Evolutionary conservation across 2,888 invertebrate genomes (phyloP), one percentile per base, ranked within the genome.

Genomic region (Vanessa cardui): DNA sequence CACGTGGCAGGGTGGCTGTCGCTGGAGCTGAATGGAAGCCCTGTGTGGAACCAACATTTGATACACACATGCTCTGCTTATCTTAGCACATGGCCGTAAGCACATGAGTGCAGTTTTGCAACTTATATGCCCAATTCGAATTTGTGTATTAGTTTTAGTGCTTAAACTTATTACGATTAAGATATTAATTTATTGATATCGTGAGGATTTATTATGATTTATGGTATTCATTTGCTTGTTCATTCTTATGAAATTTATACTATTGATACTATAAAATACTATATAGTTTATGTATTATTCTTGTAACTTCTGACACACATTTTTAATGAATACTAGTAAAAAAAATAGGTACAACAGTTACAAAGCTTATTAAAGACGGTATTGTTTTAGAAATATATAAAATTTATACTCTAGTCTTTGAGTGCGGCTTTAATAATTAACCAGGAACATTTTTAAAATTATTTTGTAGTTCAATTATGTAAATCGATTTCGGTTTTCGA

Each of bases 41-140:
- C 88, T 89, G 89, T 90, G 78, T 77, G 76, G 69, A 64, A 66
- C 76, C 76, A 81, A 86, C 87, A 89, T 86, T 85, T 80, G 89
- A 90, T 85, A 85, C 76, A 73, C 75, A 76, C 73, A 79, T 81
- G 79, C 78, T 72, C 70, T 72, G 63, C 72, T 76, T 76, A 76
- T 76, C 74, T 70, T 62, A 69, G 68, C 75, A 74, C 74, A 76
- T 74, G 73, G 73, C 73, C 69, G 58, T 52, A 66, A 68, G 71
- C 71, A 64, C 65, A 65, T 52, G 64, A 61, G 64, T 70, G 73
- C 72, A 73, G 58, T 71, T 71, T 69, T 61, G 70, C 72, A 65
- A 70, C 46, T 54, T 68, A 61, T 66, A 63, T 21, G 52, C 52
- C 60, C 49, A 62, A 67, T 60, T 62, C 8, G 45, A 44, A 21